phyloP scores from a whole-genome alignment of 2,888 invertebrate species.

The Anorthoa munda region DNA sequence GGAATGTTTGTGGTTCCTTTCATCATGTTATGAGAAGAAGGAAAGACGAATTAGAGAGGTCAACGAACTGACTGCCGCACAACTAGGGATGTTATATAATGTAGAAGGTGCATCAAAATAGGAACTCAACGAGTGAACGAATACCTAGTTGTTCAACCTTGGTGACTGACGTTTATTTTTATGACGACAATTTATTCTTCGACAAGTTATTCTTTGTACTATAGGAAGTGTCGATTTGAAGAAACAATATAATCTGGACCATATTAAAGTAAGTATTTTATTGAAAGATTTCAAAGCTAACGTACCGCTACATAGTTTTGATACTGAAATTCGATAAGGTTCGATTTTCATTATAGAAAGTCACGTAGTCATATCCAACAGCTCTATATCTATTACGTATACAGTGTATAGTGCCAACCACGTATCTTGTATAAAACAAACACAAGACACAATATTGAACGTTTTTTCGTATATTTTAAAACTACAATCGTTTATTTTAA shows the following conservation, averaged over 20 bases:
- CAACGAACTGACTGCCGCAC: not conserved
- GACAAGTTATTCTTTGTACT: too few species aligned
- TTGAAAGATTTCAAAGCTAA: not conserved
- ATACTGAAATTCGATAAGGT: conserved; percentile 1
- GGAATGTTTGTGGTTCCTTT: conserved; percentile 22
- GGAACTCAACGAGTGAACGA: too few species aligned
- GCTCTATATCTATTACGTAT: not conserved
- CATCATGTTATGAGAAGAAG: conserved; percentile 7
- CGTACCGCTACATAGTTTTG: too few species aligned
- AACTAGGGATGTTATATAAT: too few species aligned
- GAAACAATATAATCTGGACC: too few species aligned
- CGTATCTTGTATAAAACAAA: conserved; percentile 3
- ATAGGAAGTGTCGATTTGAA: too few species aligned
- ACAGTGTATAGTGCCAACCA: not conserved
- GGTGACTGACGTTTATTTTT: too few species aligned
- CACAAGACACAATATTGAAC: not conserved
- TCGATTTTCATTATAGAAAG: conserved; percentile 27
- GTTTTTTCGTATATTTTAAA: conserved; percentile 8
- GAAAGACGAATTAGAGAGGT: not conserved
- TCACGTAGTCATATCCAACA: conserved; percentile 11
- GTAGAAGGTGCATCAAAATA: too few species aligned
- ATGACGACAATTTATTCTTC: too few species aligned
- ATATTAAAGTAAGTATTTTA: too few species aligned
- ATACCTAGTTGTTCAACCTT: too few species aligned
- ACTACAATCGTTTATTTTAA: conserved; percentile 10